These are phyloP conservation scores for Microplitis manilae DNA, from an alignment of 2,888 invertebrate species.

Conservation along the genomic window DNA sequence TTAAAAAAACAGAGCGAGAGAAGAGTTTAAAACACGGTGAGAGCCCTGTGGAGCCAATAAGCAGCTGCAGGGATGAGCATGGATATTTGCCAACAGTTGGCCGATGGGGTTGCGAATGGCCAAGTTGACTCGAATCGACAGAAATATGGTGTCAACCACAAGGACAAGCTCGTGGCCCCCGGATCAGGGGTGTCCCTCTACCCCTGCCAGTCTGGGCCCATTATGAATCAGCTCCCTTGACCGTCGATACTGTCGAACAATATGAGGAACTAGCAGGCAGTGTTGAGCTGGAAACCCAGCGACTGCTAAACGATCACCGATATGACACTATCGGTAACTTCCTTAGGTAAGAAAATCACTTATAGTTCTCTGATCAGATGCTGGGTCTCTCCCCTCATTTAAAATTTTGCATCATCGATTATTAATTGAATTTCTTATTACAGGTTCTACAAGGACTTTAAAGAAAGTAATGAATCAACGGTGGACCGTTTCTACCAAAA, in stretches of 20 bases:
- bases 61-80: conserved; percentile 74
- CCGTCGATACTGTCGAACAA: conserved; percentile 75
- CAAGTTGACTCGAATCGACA: conserved; percentile 93
- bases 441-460: conserved; percentile 76
- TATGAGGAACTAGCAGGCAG: conserved; percentile 87
- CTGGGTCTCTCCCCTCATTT: conserved; percentile 6
- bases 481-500: conserved; percentile 82
- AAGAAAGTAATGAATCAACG: conserved; percentile 77
- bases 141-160: conserved; percentile 73
- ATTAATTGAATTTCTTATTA: conserved; percentile 49
- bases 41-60: conserved; percentile 73
- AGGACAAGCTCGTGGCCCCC: conserved; percentile 72
- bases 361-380: too few species aligned
- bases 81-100: conserved; percentile 86
- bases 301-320: conserved; percentile 86
- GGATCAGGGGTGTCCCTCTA: conserved; percentile 81
- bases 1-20: conserved; percentile 67
- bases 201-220: conserved; percentile 84
- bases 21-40: conserved; percentile 70
- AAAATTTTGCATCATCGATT: background rate
- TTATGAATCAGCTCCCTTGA: conserved; percentile 73
- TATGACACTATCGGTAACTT: conserved; percentile 93
- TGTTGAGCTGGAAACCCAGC: conserved; percentile 86
- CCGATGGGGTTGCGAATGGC: conserved; percentile 95
- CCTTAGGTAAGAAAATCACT: conserved; percentile 72